Evolutionary conservation across 2,888 invertebrate species (phyloP), one percentile per base, ranked within the genome.

Genomic region (Orchestes rusci): DNA sequence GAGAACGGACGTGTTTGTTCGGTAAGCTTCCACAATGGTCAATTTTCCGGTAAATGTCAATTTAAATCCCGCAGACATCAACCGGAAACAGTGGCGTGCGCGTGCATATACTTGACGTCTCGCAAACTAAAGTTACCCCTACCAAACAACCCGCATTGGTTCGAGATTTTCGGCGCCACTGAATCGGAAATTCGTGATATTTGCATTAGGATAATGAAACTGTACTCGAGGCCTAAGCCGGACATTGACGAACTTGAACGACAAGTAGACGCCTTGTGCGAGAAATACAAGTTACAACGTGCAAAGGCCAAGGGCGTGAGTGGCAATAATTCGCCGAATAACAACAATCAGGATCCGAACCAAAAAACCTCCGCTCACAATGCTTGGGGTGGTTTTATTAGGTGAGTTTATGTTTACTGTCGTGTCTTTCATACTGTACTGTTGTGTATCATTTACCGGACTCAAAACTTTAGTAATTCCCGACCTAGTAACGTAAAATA

Each of bases 1-100:
- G 35, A 76, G 97, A 23, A 95, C 96, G 0, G 93, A 97, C 69
- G 94, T 95, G 0, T 99, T 99, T 67, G 83, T 97, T 65, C 79
- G 52, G 52, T 50, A 33, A 13, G 39, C 12, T 23, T 23, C 10
- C 5, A 10, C 5, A 23, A 23, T 7, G 10, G 5, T 23, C 23
- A 23, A 23, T 10, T 23, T 23, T 23, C 5, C 10, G 10, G 23
- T 23, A 23, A 23, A 23, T 7, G 10, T 23, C 23, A 23, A 10
- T 23, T 23, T 7, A 23, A n/a, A 4, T 20, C 19, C 39, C 37
- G 8, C 17, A 50, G 93, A 33, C 94, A 91, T 66, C 85, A 87
- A 47, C 96, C 99, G 0, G 99, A 99, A 67, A 92, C 94, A 0
- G 94, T 99, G 43, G 99, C 99, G 0, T 96, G 96, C 68, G 96